Percentiles rank a stretch among this genome's conserved stretches.
phyloP scores from a whole-genome alignment of 2,888 invertebrate genomes.

The Deroplatys truncata region DNA sequence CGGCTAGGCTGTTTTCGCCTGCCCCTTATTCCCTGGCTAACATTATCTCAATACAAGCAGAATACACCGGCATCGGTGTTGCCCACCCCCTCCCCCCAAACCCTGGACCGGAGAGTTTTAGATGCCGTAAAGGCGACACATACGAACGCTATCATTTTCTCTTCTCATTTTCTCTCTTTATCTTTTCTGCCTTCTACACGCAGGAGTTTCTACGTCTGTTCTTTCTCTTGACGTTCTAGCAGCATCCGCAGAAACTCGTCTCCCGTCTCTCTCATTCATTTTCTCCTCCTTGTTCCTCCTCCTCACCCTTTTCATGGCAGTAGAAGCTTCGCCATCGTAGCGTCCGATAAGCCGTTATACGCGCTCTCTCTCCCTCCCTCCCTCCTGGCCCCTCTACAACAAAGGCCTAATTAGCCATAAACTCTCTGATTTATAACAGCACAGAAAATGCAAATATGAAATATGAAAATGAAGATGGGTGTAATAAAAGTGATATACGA shows the following conservation, averaged over 20 bases:
- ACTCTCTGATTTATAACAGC: slow-evolving; percentile 60
- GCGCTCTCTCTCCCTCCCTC: slow-evolving; percentile 34
- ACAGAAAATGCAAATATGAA: slow-evolving; percentile 58
- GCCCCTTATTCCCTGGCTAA: slow-evolving; percentile 26
- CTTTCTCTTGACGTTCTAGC: slow-evolving; percentile 11
- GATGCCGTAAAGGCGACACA: not conserved
- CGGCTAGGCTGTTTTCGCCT: slow-evolving; percentile 22
- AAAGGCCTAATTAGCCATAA: slow-evolving; percentile 60
- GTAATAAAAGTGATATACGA: slow-evolving; percentile 52
- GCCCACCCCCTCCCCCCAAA: not conserved
- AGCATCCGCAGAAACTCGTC: slow-evolving; percentile 26
- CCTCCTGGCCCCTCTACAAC: slow-evolving; percentile 38
- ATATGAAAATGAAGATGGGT: slow-evolving; percentile 63
- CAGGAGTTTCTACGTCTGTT: slow-evolving; percentile 17
- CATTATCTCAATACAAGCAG: slow-evolving; percentile 26
- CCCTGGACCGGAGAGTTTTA: not conserved
- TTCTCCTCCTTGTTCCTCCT: slow-evolving; percentile 17
- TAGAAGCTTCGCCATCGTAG: slow-evolving; percentile 29
- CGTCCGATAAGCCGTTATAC: slow-evolving; percentile 50
- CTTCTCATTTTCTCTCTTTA: slow-evolving; percentile 11
- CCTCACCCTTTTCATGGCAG: not conserved
- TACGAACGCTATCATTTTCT: slow-evolving; percentile 7
- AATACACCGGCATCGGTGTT: not conserved
- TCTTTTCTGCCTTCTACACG: slow-evolving; percentile 1
- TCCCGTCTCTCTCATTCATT: slow-evolving; percentile 26